These are phyloP conservation scores for Ophioderma brevispina DNA, from an alignment of 35 echinoderm and acorn worm species.

Conservation along the genomic window DNA sequence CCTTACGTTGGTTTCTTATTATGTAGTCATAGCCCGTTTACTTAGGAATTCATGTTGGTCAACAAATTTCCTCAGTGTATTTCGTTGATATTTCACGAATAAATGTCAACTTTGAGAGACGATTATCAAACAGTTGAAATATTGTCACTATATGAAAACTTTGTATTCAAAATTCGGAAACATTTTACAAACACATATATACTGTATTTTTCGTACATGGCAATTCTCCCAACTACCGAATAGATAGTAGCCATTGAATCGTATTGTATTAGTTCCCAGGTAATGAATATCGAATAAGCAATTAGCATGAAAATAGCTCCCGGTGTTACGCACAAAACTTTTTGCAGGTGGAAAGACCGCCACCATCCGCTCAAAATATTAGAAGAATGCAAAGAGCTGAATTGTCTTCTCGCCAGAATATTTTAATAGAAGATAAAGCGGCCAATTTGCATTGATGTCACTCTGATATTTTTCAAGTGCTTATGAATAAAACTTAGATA, in stretches of 20 bases:
- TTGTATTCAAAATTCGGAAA: too few species aligned
- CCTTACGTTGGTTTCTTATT: conserved; percentile 3
- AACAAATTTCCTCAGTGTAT: not conserved
- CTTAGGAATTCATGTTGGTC: not conserved
- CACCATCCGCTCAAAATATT: not conserved
- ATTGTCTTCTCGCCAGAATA: too few species aligned
- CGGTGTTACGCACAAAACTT: conserved; percentile 1
- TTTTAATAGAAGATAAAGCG: too few species aligned
- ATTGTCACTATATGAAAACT: too few species aligned
- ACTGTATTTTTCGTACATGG: not conserved
- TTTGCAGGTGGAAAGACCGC: not conserved
- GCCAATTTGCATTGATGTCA: too few species aligned
- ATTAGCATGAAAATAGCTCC: not conserved
- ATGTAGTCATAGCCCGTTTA: not conserved
- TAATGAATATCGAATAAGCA: conserved; percentile 2
- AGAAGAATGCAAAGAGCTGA: too few species aligned
- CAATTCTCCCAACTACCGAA: not conserved
- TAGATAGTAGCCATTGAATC: not conserved
- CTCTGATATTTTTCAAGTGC: too few species aligned
- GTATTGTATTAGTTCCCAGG: conserved; percentile 9
- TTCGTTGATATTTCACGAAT: not conserved
- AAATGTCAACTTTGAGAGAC: not conserved
- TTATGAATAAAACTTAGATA: too few species aligned
- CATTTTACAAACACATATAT: too few species aligned
- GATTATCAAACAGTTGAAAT: too few species aligned